Evolutionary conservation across 2,888 invertebrate genomes (phyloP), one percentile per base, ranked within the genome.

Genomic region (Callimorpha dominula): DNA sequence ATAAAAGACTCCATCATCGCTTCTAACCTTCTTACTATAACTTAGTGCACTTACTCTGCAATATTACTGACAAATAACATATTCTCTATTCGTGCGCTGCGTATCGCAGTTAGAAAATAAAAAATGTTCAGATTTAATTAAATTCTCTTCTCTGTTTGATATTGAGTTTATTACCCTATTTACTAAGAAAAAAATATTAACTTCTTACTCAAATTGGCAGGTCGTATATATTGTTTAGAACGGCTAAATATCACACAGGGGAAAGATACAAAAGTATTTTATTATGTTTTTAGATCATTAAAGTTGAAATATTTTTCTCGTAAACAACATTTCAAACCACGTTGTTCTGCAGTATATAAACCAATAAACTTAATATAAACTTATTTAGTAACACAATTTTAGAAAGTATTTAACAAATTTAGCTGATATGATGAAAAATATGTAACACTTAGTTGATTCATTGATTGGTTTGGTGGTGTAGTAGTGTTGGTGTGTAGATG

Each of bases 211-310:
- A 77, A 80, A 79, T 76, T 42, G 69, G 68, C 73, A 71, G 74
- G 78, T 82, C 74, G 75, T 79, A 72, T 81, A 74, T n/a, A n/a
- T n/a, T n/a, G n/a, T 74, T 74, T 72, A 50, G 67, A 77, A 73
- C 74, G 74, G 66, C 75, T 52, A 72, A 80, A 81, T 81, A 75
- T 73, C 72, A 70, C 81, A 65, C 82, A 54, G 62, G 76, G 79
- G 81, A 81, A 71, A 77, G 52, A 82, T 81, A 81, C 71, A 65
- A 68, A 70, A 79, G 78, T 72, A 75, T 72, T 75, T 74, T 66
- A 80, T 69, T 77, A 75, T 74, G 74, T 77, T 79, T 67, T 62
- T 78, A 72, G 71, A 12, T 65, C 77, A 78, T 79, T 82, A 76
- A 77, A 72, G 70, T 73, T 64, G 43, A 54, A 31, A 60, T 60